Base-by-base conservation (phyloP, 1,140 invertebrate genomes). In the Listronotus oregonensis region DNA sequence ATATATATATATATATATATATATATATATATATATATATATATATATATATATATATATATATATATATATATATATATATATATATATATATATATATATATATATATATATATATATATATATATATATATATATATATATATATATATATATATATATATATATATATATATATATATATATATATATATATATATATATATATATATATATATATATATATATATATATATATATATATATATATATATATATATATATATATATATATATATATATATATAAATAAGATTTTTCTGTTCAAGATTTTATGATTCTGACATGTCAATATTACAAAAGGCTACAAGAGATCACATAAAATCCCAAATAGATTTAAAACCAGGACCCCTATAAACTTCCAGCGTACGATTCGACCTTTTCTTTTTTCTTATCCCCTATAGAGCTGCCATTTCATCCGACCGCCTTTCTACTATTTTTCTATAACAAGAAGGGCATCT, bases 221-320 rank as follows among this genome's bases (percentile, higher is more conserved):
- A 44, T 44, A 44, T 44, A 44, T 44, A 44, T 44, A 44, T 44
- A 44, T 44, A 44, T 44, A 44, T 44, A 44, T 44, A 44, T 44
- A 44, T 44, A 44, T 44, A 44, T 44, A 44, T 44, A 44, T 44
- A 12, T 44, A 44, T 44, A 44, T 44, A 44, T 44, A 44, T 44
- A 44, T 44, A 44, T 44, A 44, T 44, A 44, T 44, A 44, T 44
- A 44, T 44, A 44, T 44, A 44, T 44, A 44, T 44, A 44, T 44
- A 44, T 44, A 44, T 44, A 44, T 44, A 44, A 14, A 44, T 44
- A 44, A 6, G 15, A 14, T 37, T 37, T 37, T 12, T 37, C 11
- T 49, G 5, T 49, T 49, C 46, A 12, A 27, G 18, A 12, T 49
- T 49, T 49, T 27, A 27, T 17, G 18, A 49, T 49, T 44, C n/a